Base-by-base conservation (phyloP, 2,113 vertebrate species). In the Tor tambroides region DNA sequence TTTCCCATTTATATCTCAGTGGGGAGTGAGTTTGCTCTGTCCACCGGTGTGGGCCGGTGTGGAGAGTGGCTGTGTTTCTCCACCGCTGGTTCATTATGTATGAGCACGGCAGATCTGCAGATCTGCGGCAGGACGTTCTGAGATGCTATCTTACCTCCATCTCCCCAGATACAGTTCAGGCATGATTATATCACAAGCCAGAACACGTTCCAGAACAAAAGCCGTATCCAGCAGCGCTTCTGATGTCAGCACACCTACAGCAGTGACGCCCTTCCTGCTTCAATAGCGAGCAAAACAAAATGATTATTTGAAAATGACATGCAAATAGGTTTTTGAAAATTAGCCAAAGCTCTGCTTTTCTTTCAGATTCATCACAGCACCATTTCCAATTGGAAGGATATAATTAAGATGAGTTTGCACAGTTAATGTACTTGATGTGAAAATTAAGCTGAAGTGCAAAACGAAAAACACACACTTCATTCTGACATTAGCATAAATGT, bases 61-160 rank as follows among this genome's bases (percentile, higher is more conserved):
- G 69, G 69, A 15, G 5, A 32, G 59, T 65, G 28, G 7, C 28
- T 35, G 21, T 5, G 4, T 9, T 43, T 80, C 23, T 81, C 46
- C 30, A 78, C 32, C 12, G 30, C 23, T 56, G 23, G 43, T 72
- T 59, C 32, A 71, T 59, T 56, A 43, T 80, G 77, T 46, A 80
- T 46, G 30, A 71, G 85, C 74, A 32, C 28, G 26, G 56, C 28
- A 14, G 84, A 85, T 79, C 74, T 4, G 41, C 28, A 85, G 38
- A 78, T 78, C 59, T 65, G 43, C 43, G 28, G 80, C 80, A 69
- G 61, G 71, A 72, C 6, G 14, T 49, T 80, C 21, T 0, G 41
- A 86, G 76, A 78, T 86, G 49, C 49, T 80, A 69, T 80, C 49
- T 80, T 59, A 67, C 12, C 28, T 72, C 7, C 63, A 49, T 86